Evolutionary conservation across 2,888 invertebrate genomes (phyloP).

Genomic region (Rhorus exstirpatorius): DNA sequence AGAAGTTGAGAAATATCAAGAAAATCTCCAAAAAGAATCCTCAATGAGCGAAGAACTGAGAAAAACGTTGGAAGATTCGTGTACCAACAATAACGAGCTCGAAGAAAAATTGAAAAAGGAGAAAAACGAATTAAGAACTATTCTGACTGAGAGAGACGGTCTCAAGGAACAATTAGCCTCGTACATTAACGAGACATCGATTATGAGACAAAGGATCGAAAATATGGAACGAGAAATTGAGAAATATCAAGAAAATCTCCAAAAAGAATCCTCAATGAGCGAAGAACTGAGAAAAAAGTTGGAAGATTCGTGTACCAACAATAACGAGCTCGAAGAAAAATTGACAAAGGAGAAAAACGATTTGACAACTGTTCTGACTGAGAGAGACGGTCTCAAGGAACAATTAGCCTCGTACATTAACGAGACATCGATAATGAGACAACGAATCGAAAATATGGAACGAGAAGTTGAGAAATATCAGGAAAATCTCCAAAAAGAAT

Average conservation of each 20-base stretch:
- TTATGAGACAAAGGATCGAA: constrained; percentile 39
- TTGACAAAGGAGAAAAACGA: background rate
- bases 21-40: background rate
- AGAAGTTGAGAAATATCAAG: background rate
- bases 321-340: constrained; percentile 7
- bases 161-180: constrained; percentile 42
- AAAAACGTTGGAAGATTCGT: constrained; percentile 1
- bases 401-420: constrained; percentile 36
- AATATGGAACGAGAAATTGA: constrained; percentile 21
- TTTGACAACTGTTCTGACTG: background rate
- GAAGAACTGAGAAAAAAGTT: constrained; percentile 3
- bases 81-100: background rate
- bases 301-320: background rate
- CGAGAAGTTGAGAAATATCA: constrained; percentile 7
- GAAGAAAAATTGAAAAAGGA: constrained; percentile 6
- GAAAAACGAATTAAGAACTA: background rate
- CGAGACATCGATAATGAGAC: constrained; percentile 16
- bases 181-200: background rate
- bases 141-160: constrained; percentile 21
- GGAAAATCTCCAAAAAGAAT: background rate
- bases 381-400: constrained; percentile 36
- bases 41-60: background rate
- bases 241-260: constrained; percentile 1
- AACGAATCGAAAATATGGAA: constrained; percentile 32
- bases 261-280: background rate